Evolutionary conservation across 2,113 vertebrate species (phyloP), one percentile per base, ranked within the genome.

Genomic region (Trogon surrucura): DNA sequence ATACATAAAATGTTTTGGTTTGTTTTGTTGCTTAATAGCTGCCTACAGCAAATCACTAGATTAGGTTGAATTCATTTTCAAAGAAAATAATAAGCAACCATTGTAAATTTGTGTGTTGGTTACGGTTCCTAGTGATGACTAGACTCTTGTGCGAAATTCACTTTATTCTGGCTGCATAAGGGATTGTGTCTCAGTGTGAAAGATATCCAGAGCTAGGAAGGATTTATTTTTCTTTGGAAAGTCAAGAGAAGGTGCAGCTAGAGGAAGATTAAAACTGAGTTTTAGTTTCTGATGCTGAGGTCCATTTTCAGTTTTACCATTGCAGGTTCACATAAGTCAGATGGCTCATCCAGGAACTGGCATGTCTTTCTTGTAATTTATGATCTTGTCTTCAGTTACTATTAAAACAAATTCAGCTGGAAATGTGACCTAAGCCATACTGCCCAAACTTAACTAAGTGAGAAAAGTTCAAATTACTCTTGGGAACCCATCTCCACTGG

Each of bases 1-100:
- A 89, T 77, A 74, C 67, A 80, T n/a, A 26, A 89, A 88, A 87
- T 48, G 36, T 2, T 92, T 91, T 94, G 56, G 47, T 91, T 80
- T 57, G 27, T 64, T 82, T 88, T 85, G 30, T 62, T 83, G 91
- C 32, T 91, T 93, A 88, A 80, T 91, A 66, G 64, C 18, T 94
- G 72, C 75, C 64, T 74, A 36, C 29, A 70, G 38, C 72, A 90
- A 80, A 64, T 95, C 67, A 74, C 47, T 60, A 83, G 62, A 95
- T 86, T 78, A 85, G 73, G 6, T 10, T 82, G 58, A 73, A 83
- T 88, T 88, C 7, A 16, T 93, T 95, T 91, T 71, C 79, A 86
- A 61, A 78, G 51, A 51, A 78, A 71, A 78, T 67, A 73, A 36
- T 23, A 58, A 26, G 6, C 26, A 85, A 48, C n/a, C 48, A 48